These are phyloP conservation scores for Valencia hispanica DNA, from an alignment of 2,797 vertebrate genomes.

Conservation along the genomic window DNA sequence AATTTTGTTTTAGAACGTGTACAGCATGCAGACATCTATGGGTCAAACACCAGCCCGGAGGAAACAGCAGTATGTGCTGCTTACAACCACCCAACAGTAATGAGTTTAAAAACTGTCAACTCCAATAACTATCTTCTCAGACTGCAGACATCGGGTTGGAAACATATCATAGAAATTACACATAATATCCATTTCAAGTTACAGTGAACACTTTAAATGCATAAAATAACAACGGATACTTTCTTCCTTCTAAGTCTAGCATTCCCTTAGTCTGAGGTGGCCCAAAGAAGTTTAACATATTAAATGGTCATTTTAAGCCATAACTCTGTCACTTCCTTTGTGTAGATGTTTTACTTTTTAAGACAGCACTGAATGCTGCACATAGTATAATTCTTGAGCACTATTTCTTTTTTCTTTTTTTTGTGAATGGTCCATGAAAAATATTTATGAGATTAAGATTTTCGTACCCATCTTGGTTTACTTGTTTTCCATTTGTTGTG, in stretches of 20 bases:
- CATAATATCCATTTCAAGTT: slow-evolving; percentile 11
- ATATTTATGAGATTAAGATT: slow-evolving; percentile 26
- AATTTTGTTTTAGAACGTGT: slow-evolving; percentile 19
- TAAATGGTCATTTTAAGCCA: slow-evolving; percentile 46
- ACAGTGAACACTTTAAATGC: slow-evolving; percentile 6
- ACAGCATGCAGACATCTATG: slow-evolving; percentile 23
- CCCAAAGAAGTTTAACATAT: slow-evolving; percentile 43
- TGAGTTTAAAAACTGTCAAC: slow-evolving; percentile 63
- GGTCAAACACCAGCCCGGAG: slow-evolving; percentile 36
- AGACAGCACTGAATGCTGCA: slow-evolving; percentile 45
- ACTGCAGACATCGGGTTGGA: slow-evolving; percentile 13
- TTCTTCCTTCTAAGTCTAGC: slow-evolving; percentile 7
- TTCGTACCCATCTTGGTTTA: slow-evolving; percentile 29
- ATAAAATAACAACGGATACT: slow-evolving; percentile 11
- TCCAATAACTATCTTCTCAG: slow-evolving; percentile 48
- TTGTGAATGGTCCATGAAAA: slow-evolving; percentile 20
- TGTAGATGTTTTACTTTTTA: slow-evolving; percentile 51
- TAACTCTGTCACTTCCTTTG: slow-evolving; percentile 73
- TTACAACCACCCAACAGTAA: slow-evolving; percentile 42
- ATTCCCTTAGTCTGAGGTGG: slow-evolving; percentile 60
- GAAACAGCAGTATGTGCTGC: slow-evolving; percentile 35
- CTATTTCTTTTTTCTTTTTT: neutral
- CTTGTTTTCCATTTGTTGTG: slow-evolving; percentile 50
- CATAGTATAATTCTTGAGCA: slow-evolving; percentile 15
- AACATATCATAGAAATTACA: slow-evolving; percentile 8